Percentiles rank a stretch among this genome's conserved stretches.
These are phyloP conservation scores for Cyphomyrus discorhynchus DNA, from an alignment of 2,113 vertebrate species.

Conservation along the genomic window DNA sequence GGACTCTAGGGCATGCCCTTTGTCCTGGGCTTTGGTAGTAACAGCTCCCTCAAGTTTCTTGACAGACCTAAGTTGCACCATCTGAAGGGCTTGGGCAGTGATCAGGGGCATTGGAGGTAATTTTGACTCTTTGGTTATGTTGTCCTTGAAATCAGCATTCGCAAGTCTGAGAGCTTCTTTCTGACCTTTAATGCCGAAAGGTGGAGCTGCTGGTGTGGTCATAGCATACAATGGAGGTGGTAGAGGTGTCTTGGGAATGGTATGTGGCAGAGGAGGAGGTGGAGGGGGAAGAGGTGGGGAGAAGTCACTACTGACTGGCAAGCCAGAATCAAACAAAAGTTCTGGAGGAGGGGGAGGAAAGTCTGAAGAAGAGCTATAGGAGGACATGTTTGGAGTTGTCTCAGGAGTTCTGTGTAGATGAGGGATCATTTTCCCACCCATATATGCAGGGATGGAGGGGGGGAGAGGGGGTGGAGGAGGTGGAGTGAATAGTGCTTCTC, in stretches of 20 bases:
- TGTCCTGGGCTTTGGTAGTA: conserved; percentile 56
- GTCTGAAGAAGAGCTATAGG: conserved; percentile 57
- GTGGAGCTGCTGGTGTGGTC: conserved; percentile 45
- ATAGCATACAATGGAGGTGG: conserved; percentile 35
- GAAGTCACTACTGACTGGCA: conserved; percentile 47
- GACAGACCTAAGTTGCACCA: conserved; percentile 80
- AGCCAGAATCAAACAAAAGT: conserved; percentile 46
- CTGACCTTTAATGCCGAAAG: conserved; percentile 56
- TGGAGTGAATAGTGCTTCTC: conserved; percentile 37
- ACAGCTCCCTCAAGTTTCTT: conserved; percentile 45
- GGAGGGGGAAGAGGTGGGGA: conserved; percentile 49
- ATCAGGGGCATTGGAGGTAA: conserved; percentile 68
- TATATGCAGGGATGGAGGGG: conserved; percentile 39
- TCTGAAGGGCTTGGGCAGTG: conserved; percentile 78
- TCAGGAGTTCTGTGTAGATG: background rate
- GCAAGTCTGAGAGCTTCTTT: conserved; percentile 50
- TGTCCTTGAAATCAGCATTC: background rate
- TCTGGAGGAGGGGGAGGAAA: conserved; percentile 77
- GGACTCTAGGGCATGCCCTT: conserved; percentile 43
- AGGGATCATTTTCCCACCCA: conserved; percentile 17
- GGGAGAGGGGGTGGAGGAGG: conserved; percentile 45
- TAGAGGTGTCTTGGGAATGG: conserved; percentile 28
- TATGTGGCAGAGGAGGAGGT: conserved; percentile 17
- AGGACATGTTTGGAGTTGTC: conserved; percentile 34
- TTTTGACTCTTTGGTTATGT: conserved; percentile 25